Evolutionary conservation across 92 coral and sea anemone species (phyloP).

Genomic region (Paragorgia papillata): DNA sequence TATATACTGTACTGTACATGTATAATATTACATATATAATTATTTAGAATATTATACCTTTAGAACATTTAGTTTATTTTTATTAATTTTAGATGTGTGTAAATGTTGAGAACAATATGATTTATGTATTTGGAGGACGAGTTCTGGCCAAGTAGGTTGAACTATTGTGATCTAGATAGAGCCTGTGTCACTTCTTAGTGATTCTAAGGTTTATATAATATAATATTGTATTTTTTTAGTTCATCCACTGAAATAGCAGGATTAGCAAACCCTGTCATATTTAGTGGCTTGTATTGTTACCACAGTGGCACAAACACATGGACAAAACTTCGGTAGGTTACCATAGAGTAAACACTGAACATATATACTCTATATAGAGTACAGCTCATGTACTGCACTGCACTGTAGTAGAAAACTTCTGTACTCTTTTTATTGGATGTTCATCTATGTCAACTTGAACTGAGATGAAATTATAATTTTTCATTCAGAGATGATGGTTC

Average conservation of each 20-base stretch:
- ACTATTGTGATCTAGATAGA: background rate
- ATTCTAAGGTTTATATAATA: background rate
- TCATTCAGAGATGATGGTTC: slow-evolving; percentile 74
- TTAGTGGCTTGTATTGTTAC: slow-evolving; percentile 90
- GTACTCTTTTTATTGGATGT: too few species aligned
- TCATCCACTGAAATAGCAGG: slow-evolving; percentile 75
- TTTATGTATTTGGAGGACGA: slow-evolving; percentile 94
- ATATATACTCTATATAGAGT: too few species aligned
- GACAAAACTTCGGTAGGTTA: slow-evolving; percentile 76
- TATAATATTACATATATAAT: too few species aligned
- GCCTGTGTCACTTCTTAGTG: background rate
- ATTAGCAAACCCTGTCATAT: slow-evolving; percentile 62
- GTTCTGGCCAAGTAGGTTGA: slow-evolving; percentile 70
- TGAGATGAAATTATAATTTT: too few species aligned
- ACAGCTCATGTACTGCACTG: too few species aligned
- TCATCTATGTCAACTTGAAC: too few species aligned
- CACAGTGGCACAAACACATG: slow-evolving; percentile 93
- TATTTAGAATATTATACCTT: background rate
- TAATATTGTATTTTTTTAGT: slow-evolving; percentile 45
- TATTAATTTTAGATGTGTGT: slow-evolving; percentile 74
- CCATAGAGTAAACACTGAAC: background rate
- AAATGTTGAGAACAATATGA: slow-evolving; percentile 78
- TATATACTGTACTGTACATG: background rate
- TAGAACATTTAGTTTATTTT: background rate
- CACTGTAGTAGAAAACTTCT: too few species aligned